A percentile compares a stretch with the other conserved stretches of the same genome.
phyloP scores from a whole-genome alignment of 53 echinoderm and acorn worm genomes.

The Astropecten irregularis region DNA sequence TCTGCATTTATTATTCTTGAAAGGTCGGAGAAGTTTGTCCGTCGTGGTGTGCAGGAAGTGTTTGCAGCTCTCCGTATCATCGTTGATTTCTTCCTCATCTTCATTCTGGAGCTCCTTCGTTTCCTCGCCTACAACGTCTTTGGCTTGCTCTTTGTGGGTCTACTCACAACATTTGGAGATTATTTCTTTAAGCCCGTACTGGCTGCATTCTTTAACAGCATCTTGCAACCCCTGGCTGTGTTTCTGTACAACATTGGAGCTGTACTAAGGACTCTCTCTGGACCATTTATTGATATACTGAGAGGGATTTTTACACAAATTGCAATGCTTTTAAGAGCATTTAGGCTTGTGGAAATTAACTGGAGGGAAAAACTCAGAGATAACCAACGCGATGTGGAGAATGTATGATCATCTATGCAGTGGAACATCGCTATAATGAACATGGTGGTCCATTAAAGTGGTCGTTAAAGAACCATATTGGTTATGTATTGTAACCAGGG shows the following conservation, averaged over 20 bases:
- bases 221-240: constrained; percentile 73
- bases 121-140: constrained; percentile 74
- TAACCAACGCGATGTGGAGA: constrained; percentile 37
- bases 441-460: too few relatives aligned
- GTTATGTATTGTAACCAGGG: too few relatives aligned
- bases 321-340: constrained; percentile 73
- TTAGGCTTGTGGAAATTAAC: constrained; percentile 79
- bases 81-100: constrained; percentile 78
- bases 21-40: constrained; percentile 78
- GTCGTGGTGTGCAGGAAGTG: constrained; percentile 71
- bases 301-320: constrained; percentile 51
- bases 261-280: constrained; percentile 58
- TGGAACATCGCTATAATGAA: too few relatives aligned
- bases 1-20: too few relatives aligned
- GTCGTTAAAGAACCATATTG: too few relatives aligned
- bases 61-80: constrained; percentile 77
- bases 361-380: constrained; percentile 36
- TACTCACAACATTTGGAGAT: constrained; percentile 70
- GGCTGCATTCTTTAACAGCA: constrained; percentile 72
- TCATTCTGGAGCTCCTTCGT: constrained; percentile 70
- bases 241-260: constrained; percentile 73
- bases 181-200: constrained; percentile 73
- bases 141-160: constrained; percentile 69
- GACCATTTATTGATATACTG: constrained; percentile 67
- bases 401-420: constrained; percentile 69